Evolutionary conservation across 2,113 vertebrate species (phyloP), one percentile per base, ranked within the genome.

Genomic region (Potamarius usumacintae): DNA sequence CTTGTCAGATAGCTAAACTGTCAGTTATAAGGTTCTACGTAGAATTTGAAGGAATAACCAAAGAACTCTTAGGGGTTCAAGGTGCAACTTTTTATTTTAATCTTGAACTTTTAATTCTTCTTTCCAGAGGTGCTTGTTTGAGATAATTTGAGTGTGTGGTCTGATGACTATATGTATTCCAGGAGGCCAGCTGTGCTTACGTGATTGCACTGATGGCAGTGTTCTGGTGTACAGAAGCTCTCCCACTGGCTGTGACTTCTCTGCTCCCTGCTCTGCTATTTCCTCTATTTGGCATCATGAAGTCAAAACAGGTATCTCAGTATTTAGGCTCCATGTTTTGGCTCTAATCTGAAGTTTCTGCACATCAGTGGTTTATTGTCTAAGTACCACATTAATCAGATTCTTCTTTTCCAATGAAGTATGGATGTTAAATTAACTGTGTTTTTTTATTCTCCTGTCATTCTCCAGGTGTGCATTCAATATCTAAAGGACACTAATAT

Each of bases 401-500:
- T 80, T 17, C 7, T 34, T 22, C 8, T 34, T 80, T 60, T 42
- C 9, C 10, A 42, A 2, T 58, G 17, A 60, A 12, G 22, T 81
- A 34, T 60, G 30, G 30, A 1, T 60, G 17, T 48, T n/a, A 48
- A 57, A 78, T 42, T 48, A 76, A 76, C 34, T 82, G 65, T 50
- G 34, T 2, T 60, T n/a, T n/a, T 60, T 81, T 71, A 25, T 72
- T 86, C 9, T 83, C 34, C 7, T 88, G 25, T 34, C n/a, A 58
- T 78, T 79, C 30, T 52, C 5, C 94, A 99, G 98, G 98, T 99
- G 83, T 97, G 97, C 83, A 91, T 97, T 94, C 97, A 99, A 94
- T 99, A 99, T 93, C 94, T 99, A 91, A 99, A 97, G 89, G 97
- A 97, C 93, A 98, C 97, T 34, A 98, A 96, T 91, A 93, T 99